Evolutionary conservation across 1,140 invertebrate genomes (phyloP).

Genomic region (Odontomachus brunneus): DNA sequence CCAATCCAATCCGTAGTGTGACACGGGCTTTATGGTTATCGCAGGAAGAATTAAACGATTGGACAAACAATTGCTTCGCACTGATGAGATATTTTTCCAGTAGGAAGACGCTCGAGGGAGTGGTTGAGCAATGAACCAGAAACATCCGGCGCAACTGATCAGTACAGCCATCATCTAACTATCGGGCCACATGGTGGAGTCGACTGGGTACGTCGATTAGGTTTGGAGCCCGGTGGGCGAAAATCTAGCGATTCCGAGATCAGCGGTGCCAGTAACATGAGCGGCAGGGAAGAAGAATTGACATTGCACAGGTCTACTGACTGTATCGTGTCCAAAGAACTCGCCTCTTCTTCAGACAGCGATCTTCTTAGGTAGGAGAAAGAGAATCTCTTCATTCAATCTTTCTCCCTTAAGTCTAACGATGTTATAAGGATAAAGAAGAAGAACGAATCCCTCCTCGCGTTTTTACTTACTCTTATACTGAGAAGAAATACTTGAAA

Average conservation of each 20-base stretch:
- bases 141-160: constrained; percentile 79
- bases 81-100: constrained; percentile 1
- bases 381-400: background rate
- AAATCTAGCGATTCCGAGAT: constrained; percentile 86
- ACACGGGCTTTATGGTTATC: no score
- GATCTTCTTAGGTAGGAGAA: constrained; percentile 85
- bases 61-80: background rate
- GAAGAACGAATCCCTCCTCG: background rate
- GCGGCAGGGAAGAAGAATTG: constrained; percentile 84
- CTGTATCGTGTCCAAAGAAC: constrained; percentile 88
- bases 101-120: constrained; percentile 81
- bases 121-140: constrained; percentile 81
- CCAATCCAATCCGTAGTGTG: no score
- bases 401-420: background rate
- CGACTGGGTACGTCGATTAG: constrained; percentile 88
- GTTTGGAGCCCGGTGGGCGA: constrained; percentile 79
- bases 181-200: constrained; percentile 88
- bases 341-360: constrained; percentile 87
- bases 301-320: constrained; percentile 89
- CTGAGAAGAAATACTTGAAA: no score
- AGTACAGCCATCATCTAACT: constrained; percentile 86
- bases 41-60: background rate
- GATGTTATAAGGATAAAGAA: background rate
- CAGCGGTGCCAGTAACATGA: constrained; percentile 79
- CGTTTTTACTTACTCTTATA: background rate